Evolutionary conservation across 2,113 vertebrate genomes (phyloP).

Genomic region (Sisor rabdophorus): DNA sequence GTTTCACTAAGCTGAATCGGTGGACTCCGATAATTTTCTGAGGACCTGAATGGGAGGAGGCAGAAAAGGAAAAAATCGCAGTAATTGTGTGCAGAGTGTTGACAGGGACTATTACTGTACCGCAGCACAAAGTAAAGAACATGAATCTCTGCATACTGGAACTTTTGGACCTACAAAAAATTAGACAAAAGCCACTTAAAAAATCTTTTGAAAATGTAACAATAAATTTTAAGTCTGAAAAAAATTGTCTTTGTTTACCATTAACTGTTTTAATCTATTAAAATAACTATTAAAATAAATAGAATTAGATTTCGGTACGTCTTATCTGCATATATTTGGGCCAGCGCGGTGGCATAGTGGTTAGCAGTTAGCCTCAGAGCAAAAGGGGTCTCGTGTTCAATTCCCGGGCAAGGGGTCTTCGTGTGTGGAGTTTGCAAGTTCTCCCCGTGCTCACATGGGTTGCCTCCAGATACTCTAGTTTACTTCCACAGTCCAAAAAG

Average conservation of each 20-base stretch:
- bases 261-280: conserved; percentile 62
- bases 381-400: no score
- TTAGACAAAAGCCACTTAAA: conserved; percentile 11
- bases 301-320: no score
- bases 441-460: no score
- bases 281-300: no score
- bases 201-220: conserved; percentile 8
- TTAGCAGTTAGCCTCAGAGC: no score
- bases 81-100: conserved; percentile 35
- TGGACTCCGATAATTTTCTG: conserved; percentile 22
- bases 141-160: conserved; percentile 12
- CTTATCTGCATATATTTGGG: no score
- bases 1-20: conserved; percentile 12
- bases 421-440: no score
- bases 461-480: no score
- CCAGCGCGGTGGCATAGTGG: no score
- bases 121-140: background rate
- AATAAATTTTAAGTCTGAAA: background rate
- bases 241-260: background rate
- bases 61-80: conserved; percentile 25
- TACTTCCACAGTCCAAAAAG: no score
- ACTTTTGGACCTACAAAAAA: conserved; percentile 20
- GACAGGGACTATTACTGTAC: conserved; percentile 17
- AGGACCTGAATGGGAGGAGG: conserved; percentile 27
- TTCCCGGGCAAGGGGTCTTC: no score